Percentiles rank a stretch among this genome's conserved stretches.
Conservation (phyloP, 2,113 vertebrate genomes). For the Phalacrocorax brasilianus region DNA sequence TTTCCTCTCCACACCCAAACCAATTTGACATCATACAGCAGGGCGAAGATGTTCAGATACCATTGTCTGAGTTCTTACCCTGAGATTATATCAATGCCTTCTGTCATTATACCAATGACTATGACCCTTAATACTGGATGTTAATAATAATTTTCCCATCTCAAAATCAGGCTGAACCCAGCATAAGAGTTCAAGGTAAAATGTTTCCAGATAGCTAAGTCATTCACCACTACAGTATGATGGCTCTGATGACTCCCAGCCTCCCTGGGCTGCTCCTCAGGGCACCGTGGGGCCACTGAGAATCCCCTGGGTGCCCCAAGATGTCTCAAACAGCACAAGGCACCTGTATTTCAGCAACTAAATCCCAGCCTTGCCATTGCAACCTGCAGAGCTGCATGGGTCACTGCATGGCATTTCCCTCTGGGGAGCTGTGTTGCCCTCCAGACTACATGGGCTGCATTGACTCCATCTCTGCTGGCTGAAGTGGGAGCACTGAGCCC, state of each 20-base stretch:
- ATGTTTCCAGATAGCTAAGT: background rate
- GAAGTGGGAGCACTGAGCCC: background rate
- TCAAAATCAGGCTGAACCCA: background rate
- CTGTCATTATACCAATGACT: background rate
- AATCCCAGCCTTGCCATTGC: background rate
- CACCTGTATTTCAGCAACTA: background rate
- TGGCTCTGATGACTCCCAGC: background rate
- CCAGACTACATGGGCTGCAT: background rate
- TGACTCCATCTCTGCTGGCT: background rate
- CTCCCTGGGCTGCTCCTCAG: background rate
- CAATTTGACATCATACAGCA: background rate
- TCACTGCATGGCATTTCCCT: background rate
- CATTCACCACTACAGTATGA: background rate
- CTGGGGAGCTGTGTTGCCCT: background rate
- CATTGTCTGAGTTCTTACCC: background rate
- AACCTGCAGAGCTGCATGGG: background rate
- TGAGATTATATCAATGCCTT: background rate
- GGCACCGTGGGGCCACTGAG: background rate
- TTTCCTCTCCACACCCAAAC: background rate
- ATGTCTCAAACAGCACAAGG: background rate
- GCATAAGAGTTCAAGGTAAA: background rate
- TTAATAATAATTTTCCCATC: background rate
- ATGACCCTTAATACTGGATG: background rate
- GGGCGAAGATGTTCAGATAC: background rate
- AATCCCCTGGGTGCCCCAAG: background rate